Base-by-base conservation (phyloP, 2,888 invertebrate species). In the Pterobdella sp. region DNA sequence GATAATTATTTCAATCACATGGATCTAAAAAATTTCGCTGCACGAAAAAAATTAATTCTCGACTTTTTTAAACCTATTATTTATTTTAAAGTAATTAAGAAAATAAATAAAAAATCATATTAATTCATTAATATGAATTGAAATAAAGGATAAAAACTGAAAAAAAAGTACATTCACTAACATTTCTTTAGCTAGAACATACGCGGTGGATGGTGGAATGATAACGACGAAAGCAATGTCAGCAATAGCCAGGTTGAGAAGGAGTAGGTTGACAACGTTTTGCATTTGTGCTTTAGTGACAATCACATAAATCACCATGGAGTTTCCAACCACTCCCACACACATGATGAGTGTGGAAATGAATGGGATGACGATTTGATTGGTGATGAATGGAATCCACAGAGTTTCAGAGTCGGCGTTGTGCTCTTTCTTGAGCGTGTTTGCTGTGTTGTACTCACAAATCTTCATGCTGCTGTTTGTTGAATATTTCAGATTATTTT, bases 151-250 rank as follows among this genome's bases (percentile, higher is more conserved):
- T 22, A 42, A 42, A 42, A 22, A 42, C 49, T 14, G 49, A 42
- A 42, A 42, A 42, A 14, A 42, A 42, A n/a, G 26, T 7, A 7
- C 14, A 22, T 63, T n/a, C 14, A 63, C 63, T 63, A n/a, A 65
- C 65, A 34, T 65, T 65, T 31, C 65, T 2, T 34, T 3, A 2
- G 76, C 76, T 22, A 77, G 74, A 35, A 60, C 56, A 42, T 91
- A 90, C 0, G 92, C 93, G 1, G 93, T 93, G 83, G 92, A 92
- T 0, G 93, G 93, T 22, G 93, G 91, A 84, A 93, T 93, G 84
- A 93, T 91, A 73, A 92, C 88, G 56, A 93, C 91, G 83, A 93
- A 93, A 34, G 92, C 87, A 36, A 93, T 85, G 82, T 93, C 93
- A 68, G 93, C 92, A 37, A 92, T 87, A 7, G 92, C 92, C 76